Evolutionary conservation across 2,797 vertebrate species (phyloP).

Genomic region (Euthynnus affinis): DNA sequence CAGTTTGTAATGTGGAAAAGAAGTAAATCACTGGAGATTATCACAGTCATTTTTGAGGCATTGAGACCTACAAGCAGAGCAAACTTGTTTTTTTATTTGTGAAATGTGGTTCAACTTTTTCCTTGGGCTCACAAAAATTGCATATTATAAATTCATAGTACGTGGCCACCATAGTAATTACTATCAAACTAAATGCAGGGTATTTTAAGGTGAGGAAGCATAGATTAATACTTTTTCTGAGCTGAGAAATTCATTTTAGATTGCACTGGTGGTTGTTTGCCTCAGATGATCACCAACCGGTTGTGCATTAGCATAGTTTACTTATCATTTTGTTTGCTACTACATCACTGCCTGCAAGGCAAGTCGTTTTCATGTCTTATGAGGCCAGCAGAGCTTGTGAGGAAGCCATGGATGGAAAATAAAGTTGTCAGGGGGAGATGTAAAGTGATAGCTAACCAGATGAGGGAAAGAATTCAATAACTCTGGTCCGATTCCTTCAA

Average conservation of each 20-base stretch:
- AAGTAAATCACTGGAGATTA: conserved; percentile 34
- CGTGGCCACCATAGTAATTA: conserved; percentile 44
- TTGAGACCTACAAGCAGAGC: conserved; percentile 4
- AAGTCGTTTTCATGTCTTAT: conserved; percentile 25
- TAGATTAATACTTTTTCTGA: conserved; percentile 39
- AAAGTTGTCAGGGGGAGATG: conserved; percentile 64
- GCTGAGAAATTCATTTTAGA: conserved; percentile 45
- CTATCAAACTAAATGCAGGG: conserved; percentile 54
- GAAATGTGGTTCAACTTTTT: conserved; percentile 40
- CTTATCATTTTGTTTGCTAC: conserved; percentile 47
- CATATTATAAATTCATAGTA: conserved; percentile 45
- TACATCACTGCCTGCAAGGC: conserved; percentile 40
- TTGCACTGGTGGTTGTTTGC: conserved; percentile 28
- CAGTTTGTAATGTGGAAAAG: conserved; percentile 41
- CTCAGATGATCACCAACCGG: conserved; percentile 49
- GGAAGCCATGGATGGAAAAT: conserved; percentile 67
- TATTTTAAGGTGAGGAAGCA: conserved; percentile 51
- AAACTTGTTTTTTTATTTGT: conserved; percentile 33
- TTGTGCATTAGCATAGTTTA: conserved; percentile 57
- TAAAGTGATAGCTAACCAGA: conserved; percentile 72
- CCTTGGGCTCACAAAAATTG: conserved; percentile 25
- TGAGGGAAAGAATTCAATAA: conserved; percentile 73
- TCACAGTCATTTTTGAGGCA: conserved; percentile 21
- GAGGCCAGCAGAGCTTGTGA: conserved; percentile 20
- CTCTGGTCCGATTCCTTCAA: conserved; percentile 54